Conservation (phyloP, 2,113 vertebrate species). For the Junco hyemalis region DNA sequence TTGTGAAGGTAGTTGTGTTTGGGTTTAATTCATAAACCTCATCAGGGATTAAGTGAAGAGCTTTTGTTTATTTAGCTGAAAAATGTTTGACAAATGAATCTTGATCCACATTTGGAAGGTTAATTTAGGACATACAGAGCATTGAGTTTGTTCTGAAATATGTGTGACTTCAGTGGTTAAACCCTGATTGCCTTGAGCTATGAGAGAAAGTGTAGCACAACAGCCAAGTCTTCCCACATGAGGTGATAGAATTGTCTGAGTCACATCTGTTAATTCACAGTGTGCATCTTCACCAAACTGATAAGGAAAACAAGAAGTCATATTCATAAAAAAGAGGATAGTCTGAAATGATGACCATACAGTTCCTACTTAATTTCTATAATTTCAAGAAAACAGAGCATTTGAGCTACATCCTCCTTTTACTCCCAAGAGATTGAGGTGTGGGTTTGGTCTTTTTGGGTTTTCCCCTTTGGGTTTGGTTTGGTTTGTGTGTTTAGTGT, state of each 20-base stretch:
- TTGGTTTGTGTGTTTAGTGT: not conserved
- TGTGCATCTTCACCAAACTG: not conserved
- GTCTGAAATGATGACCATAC: not conserved
- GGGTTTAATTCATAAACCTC: not conserved
- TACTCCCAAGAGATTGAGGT: rapidly evolving
- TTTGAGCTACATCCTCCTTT: not conserved
- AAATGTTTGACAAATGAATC: not conserved
- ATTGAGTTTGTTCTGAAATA: not conserved
- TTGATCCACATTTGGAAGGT: not conserved
- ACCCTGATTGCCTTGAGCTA: not conserved
- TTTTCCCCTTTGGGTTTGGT: not conserved
- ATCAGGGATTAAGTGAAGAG: not conserved
- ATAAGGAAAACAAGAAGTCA: not conserved
- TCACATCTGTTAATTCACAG: not conserved
- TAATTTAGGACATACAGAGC: not conserved
- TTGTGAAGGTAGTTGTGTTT: not conserved
- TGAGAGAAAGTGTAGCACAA: not conserved
- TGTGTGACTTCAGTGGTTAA: not conserved
- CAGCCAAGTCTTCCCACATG: not conserved
- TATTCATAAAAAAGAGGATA: not conserved
- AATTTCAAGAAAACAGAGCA: not conserved
- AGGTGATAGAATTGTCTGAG: not conserved
- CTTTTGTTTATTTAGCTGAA: not conserved
- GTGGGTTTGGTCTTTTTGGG: not conserved
- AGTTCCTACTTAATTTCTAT: not conserved